Evolutionary conservation across 2,888 invertebrate species (phyloP).

Genomic region (Vanessa cardui): DNA sequence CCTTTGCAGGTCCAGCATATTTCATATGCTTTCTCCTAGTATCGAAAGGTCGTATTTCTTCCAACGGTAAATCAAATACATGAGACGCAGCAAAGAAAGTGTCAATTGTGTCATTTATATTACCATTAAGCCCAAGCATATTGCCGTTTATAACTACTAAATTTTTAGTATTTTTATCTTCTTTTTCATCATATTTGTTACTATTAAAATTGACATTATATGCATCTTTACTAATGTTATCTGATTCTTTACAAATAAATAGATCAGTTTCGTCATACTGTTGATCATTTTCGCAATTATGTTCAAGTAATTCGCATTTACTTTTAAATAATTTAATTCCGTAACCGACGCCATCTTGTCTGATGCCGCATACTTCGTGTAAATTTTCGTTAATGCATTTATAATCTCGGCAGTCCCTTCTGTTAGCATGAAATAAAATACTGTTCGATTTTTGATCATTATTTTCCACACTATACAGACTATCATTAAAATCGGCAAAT

Average conservation of each 20-base stretch:
- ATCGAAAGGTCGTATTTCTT: constrained; percentile 47
- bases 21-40: constrained; percentile 55
- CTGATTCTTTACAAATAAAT: constrained; percentile 52
- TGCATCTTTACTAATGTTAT: not conserved
- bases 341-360: constrained; percentile 57
- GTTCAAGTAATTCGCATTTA: constrained; percentile 54
- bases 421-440: constrained; percentile 11
- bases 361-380: constrained; percentile 56
- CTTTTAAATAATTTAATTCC: constrained; percentile 57
- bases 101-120: constrained; percentile 61
- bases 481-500: constrained; percentile 37
- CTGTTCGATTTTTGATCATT: constrained; percentile 20
- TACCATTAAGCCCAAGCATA: constrained; percentile 46
- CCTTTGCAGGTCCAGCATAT: constrained; percentile 55
- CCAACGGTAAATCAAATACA: constrained; percentile 58
- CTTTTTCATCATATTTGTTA: constrained; percentile 2
- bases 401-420: constrained; percentile 18
- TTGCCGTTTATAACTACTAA: constrained; percentile 58
- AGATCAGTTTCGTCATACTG: constrained; percentile 55
- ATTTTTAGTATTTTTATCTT: constrained; percentile 34
- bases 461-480: constrained; percentile 10
- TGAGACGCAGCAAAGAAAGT: constrained; percentile 70
- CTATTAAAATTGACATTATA: not conserved
- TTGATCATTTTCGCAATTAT: constrained; percentile 55
- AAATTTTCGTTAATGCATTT: constrained; percentile 25